These are phyloP conservation scores for Cataglyphis livida DNA, from an alignment of 2,888 invertebrate genomes.

Conservation along the genomic window DNA sequence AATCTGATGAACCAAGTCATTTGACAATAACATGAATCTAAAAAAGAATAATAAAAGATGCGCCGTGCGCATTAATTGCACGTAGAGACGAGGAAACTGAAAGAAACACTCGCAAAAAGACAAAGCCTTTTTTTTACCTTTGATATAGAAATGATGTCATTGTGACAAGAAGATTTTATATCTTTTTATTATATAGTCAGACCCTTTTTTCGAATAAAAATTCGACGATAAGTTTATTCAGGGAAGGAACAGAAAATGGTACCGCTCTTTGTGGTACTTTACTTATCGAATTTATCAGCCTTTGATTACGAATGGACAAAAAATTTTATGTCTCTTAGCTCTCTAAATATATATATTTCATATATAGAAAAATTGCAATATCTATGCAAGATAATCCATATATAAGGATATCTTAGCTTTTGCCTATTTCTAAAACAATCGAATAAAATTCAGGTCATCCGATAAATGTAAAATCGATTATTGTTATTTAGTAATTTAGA, in stretches of 20 bases:
- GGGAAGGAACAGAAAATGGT: background rate
- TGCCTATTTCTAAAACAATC: too few species aligned
- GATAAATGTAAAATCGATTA: too few species aligned
- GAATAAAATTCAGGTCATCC: too few species aligned
- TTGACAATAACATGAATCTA: background rate
- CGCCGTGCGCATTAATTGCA: background rate
- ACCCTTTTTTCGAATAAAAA: background rate
- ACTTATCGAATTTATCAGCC: background rate
- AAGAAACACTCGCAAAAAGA: background rate
- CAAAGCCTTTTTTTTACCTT: background rate
- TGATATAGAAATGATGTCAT: background rate
- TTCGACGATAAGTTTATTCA: background rate
- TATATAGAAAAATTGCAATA: background rate
- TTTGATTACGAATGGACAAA: background rate
- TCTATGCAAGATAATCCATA: background rate
- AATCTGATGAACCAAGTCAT: background rate
- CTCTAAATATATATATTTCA: slow-evolving; percentile 25
- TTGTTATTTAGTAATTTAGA: too few species aligned
- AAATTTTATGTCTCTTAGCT: background rate
- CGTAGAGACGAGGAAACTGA: background rate
- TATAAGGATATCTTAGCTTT: background rate
- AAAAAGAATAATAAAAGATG: background rate
- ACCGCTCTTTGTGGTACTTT: background rate
- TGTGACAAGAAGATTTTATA: background rate
- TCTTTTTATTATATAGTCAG: background rate